Evolutionary conservation across 2,113 vertebrate species (phyloP).

Genomic region (Sturnus vulgaris): DNA sequence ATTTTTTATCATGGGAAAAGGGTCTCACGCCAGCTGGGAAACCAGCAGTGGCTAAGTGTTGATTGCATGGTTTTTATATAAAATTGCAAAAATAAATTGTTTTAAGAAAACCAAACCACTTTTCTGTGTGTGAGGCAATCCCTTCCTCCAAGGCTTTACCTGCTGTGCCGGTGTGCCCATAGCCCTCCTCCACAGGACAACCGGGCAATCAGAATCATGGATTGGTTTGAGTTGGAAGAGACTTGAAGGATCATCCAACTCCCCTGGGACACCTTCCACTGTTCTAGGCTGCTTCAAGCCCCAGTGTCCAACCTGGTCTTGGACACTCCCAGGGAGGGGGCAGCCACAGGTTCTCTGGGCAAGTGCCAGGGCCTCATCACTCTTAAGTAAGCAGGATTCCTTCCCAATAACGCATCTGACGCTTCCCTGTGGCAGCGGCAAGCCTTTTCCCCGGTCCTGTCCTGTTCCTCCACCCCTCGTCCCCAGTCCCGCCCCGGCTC

Average conservation of each 20-base stretch:
- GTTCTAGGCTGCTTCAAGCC: fast-evolving
- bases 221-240: too few species aligned
- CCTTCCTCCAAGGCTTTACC: fast-evolving
- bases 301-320: fast-evolving
- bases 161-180: fast-evolving
- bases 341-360: neutral
- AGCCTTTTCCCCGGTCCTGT: fast-evolving
- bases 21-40: neutral
- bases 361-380: neutral
- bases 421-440: fast-evolving
- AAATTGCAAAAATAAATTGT: constrained; percentile 36
- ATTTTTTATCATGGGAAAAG: neutral
- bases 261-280: neutral
- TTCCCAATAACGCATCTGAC: fast-evolving
- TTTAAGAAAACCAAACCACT: constrained; percentile 7
- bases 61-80: constrained; percentile 32
- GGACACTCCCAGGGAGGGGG: neutral
- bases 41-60: neutral
- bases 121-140: neutral
- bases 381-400: too few species aligned
- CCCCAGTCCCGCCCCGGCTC: fast-evolving
- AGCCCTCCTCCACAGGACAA: neutral
- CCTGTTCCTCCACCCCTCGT: fast-evolving
- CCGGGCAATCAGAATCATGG: fast-evolving
- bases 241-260: neutral